A percentile compares a stretch with the other conserved stretches of the same genome.
phyloP scores from a whole-genome alignment of 53 echinoderm and acorn worm genomes.

The Luidia sarsii region DNA sequence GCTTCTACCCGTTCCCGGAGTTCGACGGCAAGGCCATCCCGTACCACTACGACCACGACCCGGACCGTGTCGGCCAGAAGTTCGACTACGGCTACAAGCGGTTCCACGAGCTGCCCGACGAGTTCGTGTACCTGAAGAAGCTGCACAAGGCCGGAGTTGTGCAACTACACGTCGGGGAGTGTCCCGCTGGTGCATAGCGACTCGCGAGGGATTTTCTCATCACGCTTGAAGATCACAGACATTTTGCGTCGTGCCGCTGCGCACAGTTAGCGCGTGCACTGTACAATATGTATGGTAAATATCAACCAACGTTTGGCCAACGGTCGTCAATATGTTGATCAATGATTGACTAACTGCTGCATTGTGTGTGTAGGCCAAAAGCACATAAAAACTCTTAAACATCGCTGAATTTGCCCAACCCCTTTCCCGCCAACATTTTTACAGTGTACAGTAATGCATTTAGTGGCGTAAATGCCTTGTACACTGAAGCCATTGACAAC shows the following conservation, averaged over 20 bases:
- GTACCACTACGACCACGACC: conserved; percentile 89
- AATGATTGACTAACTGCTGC: not conserved
- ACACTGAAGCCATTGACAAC: too few relatives aligned
- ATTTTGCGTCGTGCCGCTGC: not conserved
- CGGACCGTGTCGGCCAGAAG: conserved; percentile 61
- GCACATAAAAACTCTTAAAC: too few relatives aligned
- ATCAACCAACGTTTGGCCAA: not conserved
- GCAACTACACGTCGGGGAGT: conserved; percentile 82
- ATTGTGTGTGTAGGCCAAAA: not conserved
- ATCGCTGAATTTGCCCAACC: too few relatives aligned
- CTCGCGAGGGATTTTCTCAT: not conserved
- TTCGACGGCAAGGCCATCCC: conserved; percentile 74
- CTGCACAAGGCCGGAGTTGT: conserved; percentile 78
- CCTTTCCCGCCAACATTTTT: too few relatives aligned
- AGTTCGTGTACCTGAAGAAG: conserved; percentile 91
- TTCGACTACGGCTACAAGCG: conserved; percentile 72
- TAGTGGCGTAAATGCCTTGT: too few relatives aligned
- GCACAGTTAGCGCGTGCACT: not conserved
- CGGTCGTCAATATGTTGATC: not conserved
- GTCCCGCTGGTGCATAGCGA: conserved; percentile 28
- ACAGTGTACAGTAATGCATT: too few relatives aligned
- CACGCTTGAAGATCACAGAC: not conserved
- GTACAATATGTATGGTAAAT: not conserved
- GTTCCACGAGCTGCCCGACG: conserved; percentile 87
- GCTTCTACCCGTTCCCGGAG: conserved; percentile 94